Conservation (phyloP, 2,888 invertebrate genomes). For the Operophtera brumata region DNA sequence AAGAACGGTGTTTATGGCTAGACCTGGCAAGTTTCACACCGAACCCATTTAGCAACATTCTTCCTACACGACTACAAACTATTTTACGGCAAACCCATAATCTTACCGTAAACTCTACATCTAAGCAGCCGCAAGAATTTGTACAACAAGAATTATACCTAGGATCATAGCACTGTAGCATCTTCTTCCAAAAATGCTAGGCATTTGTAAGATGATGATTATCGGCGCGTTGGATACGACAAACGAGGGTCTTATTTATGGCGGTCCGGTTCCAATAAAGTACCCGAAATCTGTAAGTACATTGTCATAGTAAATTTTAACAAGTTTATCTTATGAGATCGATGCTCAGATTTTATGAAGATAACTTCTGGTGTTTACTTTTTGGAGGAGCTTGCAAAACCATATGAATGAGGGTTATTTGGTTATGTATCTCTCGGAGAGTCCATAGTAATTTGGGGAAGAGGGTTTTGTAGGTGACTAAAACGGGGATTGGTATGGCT, state of each 20-base stretch:
- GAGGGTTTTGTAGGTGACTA: too few species aligned
- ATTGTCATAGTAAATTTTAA: conserved; percentile 45
- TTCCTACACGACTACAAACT: too few species aligned
- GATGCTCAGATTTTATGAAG: conserved; percentile 28
- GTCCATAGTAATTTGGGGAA: too few species aligned
- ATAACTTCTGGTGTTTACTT: conserved; percentile 22
- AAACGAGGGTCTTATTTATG: conserved; percentile 53
- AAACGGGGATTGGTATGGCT: too few species aligned
- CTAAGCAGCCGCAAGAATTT: conserved; percentile 1
- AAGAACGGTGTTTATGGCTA: too few species aligned
- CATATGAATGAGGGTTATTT: too few species aligned
- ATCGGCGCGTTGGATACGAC: conserved; percentile 35
- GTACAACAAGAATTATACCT: conserved; percentile 12
- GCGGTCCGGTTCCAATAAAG: conserved; percentile 44
- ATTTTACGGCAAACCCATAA: too few species aligned
- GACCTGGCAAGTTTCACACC: too few species aligned
- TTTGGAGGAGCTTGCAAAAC: neutral
- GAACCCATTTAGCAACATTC: too few species aligned
- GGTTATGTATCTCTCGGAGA: too few species aligned
- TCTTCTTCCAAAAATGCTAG: conserved; percentile 26
- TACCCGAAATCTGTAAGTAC: conserved; percentile 45
- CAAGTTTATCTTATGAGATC: conserved; percentile 36
- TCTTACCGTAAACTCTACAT: neutral
- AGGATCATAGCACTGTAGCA: conserved; percentile 17
- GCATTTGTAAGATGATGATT: conserved; percentile 41